These are phyloP conservation scores for Gymnoscelis rufifasciata DNA, from an alignment of 2,888 invertebrate species.

Conservation along the genomic window DNA sequence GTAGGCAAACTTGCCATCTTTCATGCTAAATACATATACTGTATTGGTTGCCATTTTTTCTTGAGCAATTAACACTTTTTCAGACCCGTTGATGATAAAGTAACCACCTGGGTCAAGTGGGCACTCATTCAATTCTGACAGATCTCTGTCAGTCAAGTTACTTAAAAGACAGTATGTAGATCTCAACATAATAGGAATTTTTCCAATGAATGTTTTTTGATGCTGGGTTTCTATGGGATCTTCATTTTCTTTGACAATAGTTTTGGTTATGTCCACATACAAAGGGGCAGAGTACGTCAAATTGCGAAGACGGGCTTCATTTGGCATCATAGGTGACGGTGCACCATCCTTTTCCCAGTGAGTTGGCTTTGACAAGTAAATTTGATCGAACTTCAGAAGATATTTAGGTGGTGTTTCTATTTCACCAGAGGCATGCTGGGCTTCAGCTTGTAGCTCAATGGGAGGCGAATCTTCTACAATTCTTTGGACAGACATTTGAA, in stretches of 20 bases:
- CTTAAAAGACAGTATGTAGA: slow-evolving; percentile 97
- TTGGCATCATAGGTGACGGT: slow-evolving; percentile 99
- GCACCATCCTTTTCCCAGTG: slow-evolving; percentile 99
- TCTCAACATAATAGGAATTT: slow-evolving; percentile 99
- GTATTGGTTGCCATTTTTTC: slow-evolving; percentile 99
- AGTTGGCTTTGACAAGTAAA: slow-evolving; percentile 98
- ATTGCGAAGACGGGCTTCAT: slow-evolving; percentile 98
- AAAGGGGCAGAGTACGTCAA: slow-evolving; percentile 98
- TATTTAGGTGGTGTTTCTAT: slow-evolving; percentile 95
- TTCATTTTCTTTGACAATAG: slow-evolving; percentile 92
- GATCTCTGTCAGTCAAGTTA: slow-evolving; percentile 98
- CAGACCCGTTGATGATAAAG: slow-evolving; percentile 99
- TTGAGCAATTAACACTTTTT: slow-evolving; percentile 98
- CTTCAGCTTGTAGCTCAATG: slow-evolving; percentile 98
- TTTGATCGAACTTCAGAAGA: slow-evolving; percentile 98
- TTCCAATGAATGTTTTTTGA: slow-evolving; percentile 87
- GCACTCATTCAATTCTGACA: slow-evolving; percentile 99
- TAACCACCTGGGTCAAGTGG: slow-evolving; percentile 99
- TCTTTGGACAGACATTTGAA: slow-evolving; percentile 99
- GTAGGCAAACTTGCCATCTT: slow-evolving; percentile 99
- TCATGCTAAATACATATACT: slow-evolving; percentile 99
- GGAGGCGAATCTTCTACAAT: slow-evolving; percentile 99
- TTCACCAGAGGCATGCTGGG: slow-evolving; percentile 96
- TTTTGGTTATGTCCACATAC: slow-evolving; percentile 99
- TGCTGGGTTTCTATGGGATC: slow-evolving; percentile 91